Evolutionary conservation across 2,888 invertebrate species (phyloP).

Genomic region (Drosophila maculinotata): DNA sequence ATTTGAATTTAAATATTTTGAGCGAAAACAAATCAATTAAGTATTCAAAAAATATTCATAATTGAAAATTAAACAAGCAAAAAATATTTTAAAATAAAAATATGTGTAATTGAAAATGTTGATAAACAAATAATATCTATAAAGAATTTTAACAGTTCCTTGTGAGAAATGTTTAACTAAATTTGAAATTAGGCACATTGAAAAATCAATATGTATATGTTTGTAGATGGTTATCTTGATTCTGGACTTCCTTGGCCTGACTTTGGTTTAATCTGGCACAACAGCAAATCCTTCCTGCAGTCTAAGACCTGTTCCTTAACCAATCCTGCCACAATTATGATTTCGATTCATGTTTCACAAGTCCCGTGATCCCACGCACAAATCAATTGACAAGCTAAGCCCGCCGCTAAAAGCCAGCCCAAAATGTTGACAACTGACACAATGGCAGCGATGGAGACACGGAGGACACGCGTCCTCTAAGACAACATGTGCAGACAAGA

Average conservation of each 20-base stretch:
- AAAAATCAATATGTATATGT: neutral
- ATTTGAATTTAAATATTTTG: no score
- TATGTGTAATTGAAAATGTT: no score
- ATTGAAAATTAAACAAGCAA: no score
- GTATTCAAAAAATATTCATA: no score
- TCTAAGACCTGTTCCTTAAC: neutral
- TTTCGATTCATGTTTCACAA: slow-evolving; percentile 61
- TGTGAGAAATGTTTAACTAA: no score
- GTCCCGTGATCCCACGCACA: slow-evolving; percentile 41
- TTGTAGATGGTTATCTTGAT: neutral
- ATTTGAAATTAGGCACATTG: no score
- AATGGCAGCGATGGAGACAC: slow-evolving; percentile 36
- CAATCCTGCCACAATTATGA: slow-evolving; percentile 62
- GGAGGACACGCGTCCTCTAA: slow-evolving; percentile 51
- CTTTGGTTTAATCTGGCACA: neutral
- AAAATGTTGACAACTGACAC: slow-evolving; percentile 74
- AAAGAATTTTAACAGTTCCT: no score
- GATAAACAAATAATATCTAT: no score
- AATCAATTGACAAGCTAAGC: slow-evolving; percentile 70
- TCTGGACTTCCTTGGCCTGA: neutral
- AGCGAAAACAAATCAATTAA: no score
- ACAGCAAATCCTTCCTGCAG: slow-evolving; percentile 8
- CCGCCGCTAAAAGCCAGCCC: slow-evolving; percentile 60
- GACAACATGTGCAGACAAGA: slow-evolving; percentile 37
- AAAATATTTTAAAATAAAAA: no score